Base-by-base conservation (phyloP, 2,113 vertebrate genomes). In the Melanotaenia duboulayi region DNA sequence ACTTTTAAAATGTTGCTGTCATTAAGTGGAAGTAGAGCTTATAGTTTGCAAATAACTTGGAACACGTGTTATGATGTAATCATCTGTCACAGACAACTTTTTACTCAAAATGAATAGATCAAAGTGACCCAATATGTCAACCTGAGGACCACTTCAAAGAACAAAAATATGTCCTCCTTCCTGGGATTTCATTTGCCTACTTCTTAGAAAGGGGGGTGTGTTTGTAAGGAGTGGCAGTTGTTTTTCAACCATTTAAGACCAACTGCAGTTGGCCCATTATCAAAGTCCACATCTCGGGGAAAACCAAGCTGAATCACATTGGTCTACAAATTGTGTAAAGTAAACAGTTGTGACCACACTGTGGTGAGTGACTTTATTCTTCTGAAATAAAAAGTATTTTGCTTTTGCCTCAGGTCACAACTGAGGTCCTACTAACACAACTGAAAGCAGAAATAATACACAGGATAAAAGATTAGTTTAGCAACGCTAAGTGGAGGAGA, bases 181-280 rank as follows among this genome's bases (percentile, higher is more conserved):
- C 17, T 17, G 16, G 4, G 19, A 48, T 48, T 48, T 7, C 7
- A 14, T n/a, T 48, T 48, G 44, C 17, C 0, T 48, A 7, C 7
- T n/a, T 48, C 44, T n/a, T 48, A 48, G 13, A 48, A 48, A 48
- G 14, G 25, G 20, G 57, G 52, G 28, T 52, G 64, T 72, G 69
- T 76, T 85, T 74, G 48, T 49, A 75, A 77, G 84, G 78, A 89
- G 82, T 82, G 84, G 81, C 78, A 60, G 49, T 75, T 66, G 74
- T 63, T 52, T 65, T 60, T 70, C 51, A 74, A 81, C 63, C 55
- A 49, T 23, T 71, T 78, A 58, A 74, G 55, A 77, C 80, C 61
- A 88, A 92, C 84, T 77, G 85, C 89, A 83, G 54, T 85, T 92
- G 86, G 90, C 89, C 19, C 2, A 16, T 50, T 83, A 74, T 90